phyloP scores from a whole-genome alignment of 2,888 invertebrate species.

The Limnephilus rhombicus region DNA sequence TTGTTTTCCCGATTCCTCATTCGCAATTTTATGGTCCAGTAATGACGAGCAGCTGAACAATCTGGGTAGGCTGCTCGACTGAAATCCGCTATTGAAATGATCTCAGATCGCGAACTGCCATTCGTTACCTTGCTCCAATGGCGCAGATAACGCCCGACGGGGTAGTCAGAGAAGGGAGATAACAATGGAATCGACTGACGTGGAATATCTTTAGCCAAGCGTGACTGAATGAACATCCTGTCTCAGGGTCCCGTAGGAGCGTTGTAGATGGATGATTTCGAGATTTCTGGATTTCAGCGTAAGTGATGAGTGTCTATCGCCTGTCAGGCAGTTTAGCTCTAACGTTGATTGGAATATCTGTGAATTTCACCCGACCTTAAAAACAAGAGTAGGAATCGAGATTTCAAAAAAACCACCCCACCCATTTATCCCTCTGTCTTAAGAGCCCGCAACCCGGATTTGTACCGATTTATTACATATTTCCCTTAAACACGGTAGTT shows the following conservation, averaged over 20 bases:
- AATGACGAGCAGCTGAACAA: neutral
- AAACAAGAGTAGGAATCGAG: too few species aligned
- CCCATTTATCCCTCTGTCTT: too few species aligned
- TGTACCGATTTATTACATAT: too few species aligned
- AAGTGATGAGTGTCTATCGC: neutral
- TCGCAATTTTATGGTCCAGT: neutral
- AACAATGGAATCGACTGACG: slow-evolving; percentile 30
- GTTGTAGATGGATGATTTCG: slow-evolving; percentile 2
- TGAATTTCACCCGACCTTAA: neutral
- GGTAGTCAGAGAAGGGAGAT: neutral
- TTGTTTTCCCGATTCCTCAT: neutral
- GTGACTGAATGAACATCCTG: neutral
- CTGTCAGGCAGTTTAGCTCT: neutral
- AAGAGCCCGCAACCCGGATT: too few species aligned
- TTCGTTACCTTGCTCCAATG: neutral
- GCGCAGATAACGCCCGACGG: neutral
- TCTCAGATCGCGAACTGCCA: neutral
- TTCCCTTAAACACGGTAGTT: too few species aligned
- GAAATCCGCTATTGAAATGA: neutral
- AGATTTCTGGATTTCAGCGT: neutral
- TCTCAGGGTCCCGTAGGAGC: neutral
- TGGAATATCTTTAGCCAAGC: slow-evolving; percentile 25
- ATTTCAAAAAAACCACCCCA: too few species aligned
- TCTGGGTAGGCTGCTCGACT: neutral
- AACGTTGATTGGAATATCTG: neutral